Percentiles rank a stretch among this genome's conserved stretches.
Conservation (phyloP, 1,140 invertebrate genomes). For the Cyphomyrmex costatus region DNA sequence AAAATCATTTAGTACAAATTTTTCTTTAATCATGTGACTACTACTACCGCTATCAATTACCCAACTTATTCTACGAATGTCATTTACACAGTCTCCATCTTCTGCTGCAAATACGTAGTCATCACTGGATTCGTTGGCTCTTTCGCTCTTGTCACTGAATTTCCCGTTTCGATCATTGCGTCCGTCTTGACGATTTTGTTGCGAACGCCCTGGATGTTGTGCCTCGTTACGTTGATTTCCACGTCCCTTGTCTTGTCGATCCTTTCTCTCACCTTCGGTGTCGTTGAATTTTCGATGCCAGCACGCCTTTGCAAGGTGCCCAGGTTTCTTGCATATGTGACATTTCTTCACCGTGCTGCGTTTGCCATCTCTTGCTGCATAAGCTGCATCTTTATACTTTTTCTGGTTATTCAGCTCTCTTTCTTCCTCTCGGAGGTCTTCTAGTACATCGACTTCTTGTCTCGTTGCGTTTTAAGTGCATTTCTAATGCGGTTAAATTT, state of each 20-base stretch:
- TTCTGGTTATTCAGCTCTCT: neutral
- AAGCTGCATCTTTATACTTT: neutral
- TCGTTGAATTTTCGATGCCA: neutral
- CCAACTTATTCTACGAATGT: neutral
- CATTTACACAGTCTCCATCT: neutral
- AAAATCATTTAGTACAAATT: neutral
- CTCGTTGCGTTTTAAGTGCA: neutral
- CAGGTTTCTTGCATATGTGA: neutral
- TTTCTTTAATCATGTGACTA: slow-evolving; percentile 2
- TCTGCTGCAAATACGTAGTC: neutral
- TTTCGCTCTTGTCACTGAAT: too few relatives aligned
- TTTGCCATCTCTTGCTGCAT: neutral
- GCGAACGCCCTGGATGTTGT: neutral
- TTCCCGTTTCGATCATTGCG: neutral
- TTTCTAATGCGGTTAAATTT: neutral
- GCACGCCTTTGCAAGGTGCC: neutral
- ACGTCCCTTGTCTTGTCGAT: neutral
- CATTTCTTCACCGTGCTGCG: neutral
- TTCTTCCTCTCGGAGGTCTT: neutral
- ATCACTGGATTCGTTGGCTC: neutral
- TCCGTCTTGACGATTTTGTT: neutral
- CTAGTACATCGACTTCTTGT: neutral
- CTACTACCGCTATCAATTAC: neutral
- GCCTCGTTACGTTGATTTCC: neutral
- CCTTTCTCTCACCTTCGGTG: neutral